These are phyloP conservation scores for Drosophila triauraria DNA, from an alignment of 1,140 invertebrate species.

Conservation along the genomic window DNA sequence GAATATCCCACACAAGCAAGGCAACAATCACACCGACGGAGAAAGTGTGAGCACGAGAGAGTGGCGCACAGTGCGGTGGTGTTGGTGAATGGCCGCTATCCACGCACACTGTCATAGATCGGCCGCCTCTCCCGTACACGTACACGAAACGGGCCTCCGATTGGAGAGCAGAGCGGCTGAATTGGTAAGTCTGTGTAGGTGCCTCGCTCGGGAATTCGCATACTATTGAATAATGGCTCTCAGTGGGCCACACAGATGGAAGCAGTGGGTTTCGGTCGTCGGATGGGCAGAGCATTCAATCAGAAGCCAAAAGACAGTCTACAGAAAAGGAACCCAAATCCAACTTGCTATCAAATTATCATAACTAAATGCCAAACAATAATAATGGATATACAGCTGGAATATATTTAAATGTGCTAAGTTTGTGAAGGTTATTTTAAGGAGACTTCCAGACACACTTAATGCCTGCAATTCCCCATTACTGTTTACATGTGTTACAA, in stretches of 20 bases:
- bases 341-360: background rate
- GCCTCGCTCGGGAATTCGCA: slow-evolving; percentile 15
- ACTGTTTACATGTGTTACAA: too few species aligned
- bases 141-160: slow-evolving; percentile 19
- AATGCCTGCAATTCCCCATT: too few species aligned
- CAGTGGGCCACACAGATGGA: background rate
- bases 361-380: background rate
- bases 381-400: background rate
- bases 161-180: slow-evolving; percentile 27
- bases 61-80: slow-evolving; percentile 16
- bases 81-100: slow-evolving; percentile 23
- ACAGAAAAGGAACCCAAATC: background rate
- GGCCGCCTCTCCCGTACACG: slow-evolving; percentile 1
- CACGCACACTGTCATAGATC: slow-evolving; percentile 16
- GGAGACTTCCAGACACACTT: background rate
- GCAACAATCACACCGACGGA: background rate
- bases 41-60: slow-evolving; percentile 33
- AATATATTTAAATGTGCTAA: too few species aligned
- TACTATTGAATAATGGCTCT: slow-evolving; percentile 17
- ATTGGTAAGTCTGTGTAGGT: slow-evolving; percentile 43
- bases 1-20: background rate
- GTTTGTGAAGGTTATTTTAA: slow-evolving; percentile 10
- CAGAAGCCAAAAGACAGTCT: slow-evolving; percentile 2
- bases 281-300: background rate
- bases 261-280: slow-evolving; percentile 2